A percentile compares a stretch with the other conserved stretches of the same genome.
Evolutionary conservation across 2,888 invertebrate genomes (phyloP).

Genomic region (Eurytoma californica): DNA sequence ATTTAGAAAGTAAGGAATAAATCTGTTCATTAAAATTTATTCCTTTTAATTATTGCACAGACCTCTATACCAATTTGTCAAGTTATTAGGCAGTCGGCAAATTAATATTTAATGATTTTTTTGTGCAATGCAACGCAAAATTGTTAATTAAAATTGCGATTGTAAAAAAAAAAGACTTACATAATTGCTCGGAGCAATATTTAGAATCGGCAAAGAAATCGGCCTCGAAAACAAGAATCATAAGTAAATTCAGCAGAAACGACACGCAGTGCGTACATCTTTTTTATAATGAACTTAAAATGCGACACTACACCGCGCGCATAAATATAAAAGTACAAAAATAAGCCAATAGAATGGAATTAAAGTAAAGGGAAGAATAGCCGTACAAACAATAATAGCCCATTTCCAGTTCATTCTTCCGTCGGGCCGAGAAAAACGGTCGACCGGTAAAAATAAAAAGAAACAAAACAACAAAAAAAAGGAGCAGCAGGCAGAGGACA

Average conservation of each 20-base stretch:
- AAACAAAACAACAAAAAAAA: conserved; percentile 2
- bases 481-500: conserved; percentile 10
- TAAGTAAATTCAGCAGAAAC: neutral
- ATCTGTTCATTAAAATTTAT: neutral
- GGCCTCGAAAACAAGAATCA: too few species aligned
- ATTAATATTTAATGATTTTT: conserved; percentile 2
- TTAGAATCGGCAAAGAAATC: too few species aligned
- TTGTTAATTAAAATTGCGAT: neutral
- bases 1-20: conserved; percentile 28
- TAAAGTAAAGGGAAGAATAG: conserved; percentile 29
- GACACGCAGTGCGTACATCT: neutral
- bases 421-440: conserved; percentile 15
- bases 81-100: conserved; percentile 1
- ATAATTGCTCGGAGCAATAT: too few species aligned
- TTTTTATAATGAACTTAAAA: neutral
- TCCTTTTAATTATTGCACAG: neutral
- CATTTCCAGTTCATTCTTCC: conserved; percentile 30
- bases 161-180: too few species aligned
- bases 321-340: conserved; percentile 6
- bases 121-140: neutral
- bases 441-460: neutral
- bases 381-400: conserved; percentile 45
- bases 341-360: conserved; percentile 2
- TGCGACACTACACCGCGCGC: neutral
- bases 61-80: conserved; percentile 19